A percentile compares a stretch with the other conserved stretches of the same genome.
phyloP scores from a whole-genome alignment of 2,888 invertebrate genomes.

The Aelia acuminata region DNA sequence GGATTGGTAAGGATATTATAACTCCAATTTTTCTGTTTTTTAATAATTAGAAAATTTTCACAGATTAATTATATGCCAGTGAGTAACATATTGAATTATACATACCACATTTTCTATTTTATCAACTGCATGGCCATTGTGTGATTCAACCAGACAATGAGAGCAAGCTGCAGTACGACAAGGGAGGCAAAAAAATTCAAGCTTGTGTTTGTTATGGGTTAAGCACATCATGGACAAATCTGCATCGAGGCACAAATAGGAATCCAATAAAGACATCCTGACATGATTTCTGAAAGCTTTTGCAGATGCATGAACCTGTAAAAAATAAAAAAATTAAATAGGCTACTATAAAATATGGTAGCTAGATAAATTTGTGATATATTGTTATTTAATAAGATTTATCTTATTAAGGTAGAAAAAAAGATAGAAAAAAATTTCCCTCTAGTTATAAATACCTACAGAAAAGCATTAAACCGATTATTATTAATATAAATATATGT shows the following conservation, averaged over 20 bases:
- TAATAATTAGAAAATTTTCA: not conserved
- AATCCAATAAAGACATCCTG: conserved; percentile 59
- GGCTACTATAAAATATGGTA: too few species aligned
- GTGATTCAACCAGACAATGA: conserved; percentile 70
- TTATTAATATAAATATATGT: too few species aligned
- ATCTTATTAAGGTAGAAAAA: too few species aligned
- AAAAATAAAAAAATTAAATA: conserved; percentile 45
- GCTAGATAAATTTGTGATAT: too few species aligned
- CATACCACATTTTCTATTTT: conserved; percentile 68
- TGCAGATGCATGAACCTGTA: conserved; percentile 64
- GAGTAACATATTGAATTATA: not conserved
- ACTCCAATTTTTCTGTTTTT: too few species aligned
- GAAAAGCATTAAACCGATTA: too few species aligned
- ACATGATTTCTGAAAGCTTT: conserved; percentile 63
- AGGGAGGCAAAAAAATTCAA: conserved; percentile 70
- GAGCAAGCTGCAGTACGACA: conserved; percentile 70
- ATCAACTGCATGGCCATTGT: conserved; percentile 69
- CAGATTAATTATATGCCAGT: not conserved
- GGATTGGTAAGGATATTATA: too few species aligned
- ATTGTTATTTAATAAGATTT: too few species aligned
- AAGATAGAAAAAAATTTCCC: too few species aligned
- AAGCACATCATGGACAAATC: conserved; percentile 66
- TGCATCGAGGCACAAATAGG: conserved; percentile 57
- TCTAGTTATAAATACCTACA: too few species aligned
- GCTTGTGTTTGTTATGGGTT: conserved; percentile 67